These are phyloP conservation scores for Zaprionus bogoriensis DNA, from an alignment of 2,888 invertebrate species.

Conservation along the genomic window DNA sequence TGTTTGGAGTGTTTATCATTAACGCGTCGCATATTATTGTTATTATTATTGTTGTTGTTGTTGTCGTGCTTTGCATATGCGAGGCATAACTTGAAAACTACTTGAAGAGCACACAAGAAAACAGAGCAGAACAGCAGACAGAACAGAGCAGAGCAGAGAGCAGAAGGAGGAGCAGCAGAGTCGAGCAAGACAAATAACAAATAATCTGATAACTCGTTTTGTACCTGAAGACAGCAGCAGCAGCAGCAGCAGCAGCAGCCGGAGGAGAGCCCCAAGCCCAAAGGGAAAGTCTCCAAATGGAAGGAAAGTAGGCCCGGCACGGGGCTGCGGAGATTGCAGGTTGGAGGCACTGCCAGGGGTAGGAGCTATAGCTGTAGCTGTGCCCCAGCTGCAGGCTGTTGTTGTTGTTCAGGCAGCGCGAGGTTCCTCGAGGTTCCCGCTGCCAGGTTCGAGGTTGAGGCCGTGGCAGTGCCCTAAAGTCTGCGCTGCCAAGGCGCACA, in stretches of 20 bases:
- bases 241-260: not conserved
- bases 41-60: slow-evolving; percentile 47
- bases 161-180: slow-evolving; percentile 6
- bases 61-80: slow-evolving; percentile 74
- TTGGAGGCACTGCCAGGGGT: too few species aligned
- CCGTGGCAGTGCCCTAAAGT: slow-evolving; percentile 72
- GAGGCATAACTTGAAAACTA: slow-evolving; percentile 61
- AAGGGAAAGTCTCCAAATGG: slow-evolving; percentile 59
- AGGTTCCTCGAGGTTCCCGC: slow-evolving; percentile 1
- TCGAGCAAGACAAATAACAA: slow-evolving; percentile 72
- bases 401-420: not conserved
- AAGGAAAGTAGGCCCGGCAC: slow-evolving; percentile 17
- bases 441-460: slow-evolving; percentile 39
- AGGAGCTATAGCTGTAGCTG: too few species aligned
- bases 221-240: slow-evolving; percentile 57
- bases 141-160: not conserved
- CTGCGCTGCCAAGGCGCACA: slow-evolving; percentile 55
- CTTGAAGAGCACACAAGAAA: slow-evolving; percentile 55
- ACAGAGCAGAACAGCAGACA: slow-evolving; percentile 31
- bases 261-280: slow-evolving; percentile 14
- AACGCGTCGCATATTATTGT: slow-evolving; percentile 64
- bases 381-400: slow-evolving; percentile 3
- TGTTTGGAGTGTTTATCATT: slow-evolving; percentile 62
- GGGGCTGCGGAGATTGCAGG: too few species aligned
- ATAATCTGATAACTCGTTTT: slow-evolving; percentile 80